Conservation (phyloP, 2,797 vertebrate species). For the Fistularia commersonii region DNA sequence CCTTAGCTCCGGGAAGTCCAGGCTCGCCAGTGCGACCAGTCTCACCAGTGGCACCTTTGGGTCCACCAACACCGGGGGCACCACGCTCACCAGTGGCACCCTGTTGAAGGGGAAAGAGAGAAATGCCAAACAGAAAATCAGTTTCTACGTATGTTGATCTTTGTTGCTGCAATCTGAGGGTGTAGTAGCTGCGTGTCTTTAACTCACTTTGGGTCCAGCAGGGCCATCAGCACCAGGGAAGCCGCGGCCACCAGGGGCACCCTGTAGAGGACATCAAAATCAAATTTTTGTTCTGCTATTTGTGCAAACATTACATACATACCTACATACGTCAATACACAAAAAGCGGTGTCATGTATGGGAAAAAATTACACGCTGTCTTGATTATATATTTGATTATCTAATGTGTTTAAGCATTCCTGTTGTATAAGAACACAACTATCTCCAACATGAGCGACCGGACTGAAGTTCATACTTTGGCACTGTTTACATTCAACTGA, state of each 20-base stretch:
- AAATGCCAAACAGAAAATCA: background rate
- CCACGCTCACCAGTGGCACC: constrained; percentile 90
- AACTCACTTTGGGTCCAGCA: constrained; percentile 85
- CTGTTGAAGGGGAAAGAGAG: constrained; percentile 53
- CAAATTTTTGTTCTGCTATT: background rate
- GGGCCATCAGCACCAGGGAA: constrained; percentile 92
- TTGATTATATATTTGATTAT: too few species aligned
- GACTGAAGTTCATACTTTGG: too few species aligned
- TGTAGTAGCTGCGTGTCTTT: background rate
- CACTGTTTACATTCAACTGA: too few species aligned
- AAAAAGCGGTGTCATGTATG: background rate
- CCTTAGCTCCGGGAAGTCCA: constrained; percentile 83
- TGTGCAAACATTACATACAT: background rate
- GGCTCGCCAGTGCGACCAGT: constrained; percentile 87
- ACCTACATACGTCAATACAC: background rate
- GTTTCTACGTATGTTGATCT: background rate
- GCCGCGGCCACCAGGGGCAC: constrained; percentile 88
- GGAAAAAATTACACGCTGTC: too few species aligned
- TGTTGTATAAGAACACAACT: too few species aligned
- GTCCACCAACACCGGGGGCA: constrained; percentile 79
- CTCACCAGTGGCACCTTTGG: constrained; percentile 92
- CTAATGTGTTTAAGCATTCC: too few species aligned
- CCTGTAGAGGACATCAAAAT: constrained; percentile 69
- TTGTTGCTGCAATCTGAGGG: background rate
- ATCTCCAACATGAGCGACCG: too few species aligned